Evolutionary conservation across 1,140 invertebrate genomes (phyloP), one percentile per base, ranked within the genome.

Genomic region (Archegozetes longisetosus): DNA sequence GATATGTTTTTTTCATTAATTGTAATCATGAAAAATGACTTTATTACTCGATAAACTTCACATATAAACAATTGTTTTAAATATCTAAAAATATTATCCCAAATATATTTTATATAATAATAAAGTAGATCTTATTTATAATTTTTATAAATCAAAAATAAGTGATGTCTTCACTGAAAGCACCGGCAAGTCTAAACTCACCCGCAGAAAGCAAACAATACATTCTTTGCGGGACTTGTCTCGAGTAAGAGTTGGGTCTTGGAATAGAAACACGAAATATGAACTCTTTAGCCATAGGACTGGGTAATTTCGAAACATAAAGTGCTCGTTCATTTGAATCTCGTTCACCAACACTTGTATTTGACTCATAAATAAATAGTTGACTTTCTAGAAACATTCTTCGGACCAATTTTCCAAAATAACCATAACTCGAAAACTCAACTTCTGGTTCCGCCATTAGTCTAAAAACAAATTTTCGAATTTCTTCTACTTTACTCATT

Each of bases 121-220:
- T n/a, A n/a, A n/a, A n/a, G n/a, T n/a, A n/a, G n/a, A n/a, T n/a
- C n/a, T n/a, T n/a, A n/a, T n/a, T n/a, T n/a, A n/a, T n/a, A n/a
- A n/a, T n/a, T n/a, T n/a, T n/a, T 17, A 28, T 17, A 17, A 22
- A 6, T 61, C 29, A 61, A 57, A 58, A 49, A 25, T 56, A 56
- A 47, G 53, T 9, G 24, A 48, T 56, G 51, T 61, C 84, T 63
- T 82, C 78, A 3, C 80, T 79, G 66, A 85, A 85, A 46, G 82
- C 82, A 14, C 83, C 82, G 50, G 79, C 77, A 26, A 85, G 67
- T 58, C 82, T 70, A 65, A 83, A 82, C 61, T 79, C 78, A 49
- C 82, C 77, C 29, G 77, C 75, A 53, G 78, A 74, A 1, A 85
- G 68, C 26, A 79, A 74, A 50, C 78, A 80, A 62, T 80, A 80